phyloP scores from a whole-genome alignment of 1,140 invertebrate genomes.

The Dendrolimus kikuchii region DNA sequence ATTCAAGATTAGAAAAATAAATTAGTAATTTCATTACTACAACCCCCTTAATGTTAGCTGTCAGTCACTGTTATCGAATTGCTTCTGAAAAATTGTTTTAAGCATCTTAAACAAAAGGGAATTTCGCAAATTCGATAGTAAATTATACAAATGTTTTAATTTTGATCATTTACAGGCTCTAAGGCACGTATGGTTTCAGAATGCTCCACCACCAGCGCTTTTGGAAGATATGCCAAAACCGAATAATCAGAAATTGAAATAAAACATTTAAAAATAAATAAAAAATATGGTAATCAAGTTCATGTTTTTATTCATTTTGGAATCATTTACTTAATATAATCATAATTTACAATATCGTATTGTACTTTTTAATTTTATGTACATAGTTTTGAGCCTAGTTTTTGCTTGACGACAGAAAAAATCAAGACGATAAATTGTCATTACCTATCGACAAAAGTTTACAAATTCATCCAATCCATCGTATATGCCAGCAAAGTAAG shows the following conservation, averaged over 20 bases:
- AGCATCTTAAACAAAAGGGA: no score
- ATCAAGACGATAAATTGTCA: no score
- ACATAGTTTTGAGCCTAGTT: constrained; percentile 30
- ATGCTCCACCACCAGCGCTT: constrained; percentile 40
- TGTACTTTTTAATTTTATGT: constrained; percentile 42
- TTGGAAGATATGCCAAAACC: constrained; percentile 66
- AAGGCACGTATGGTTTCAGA: constrained; percentile 55
- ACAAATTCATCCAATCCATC: no score
- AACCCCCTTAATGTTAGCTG: no score
- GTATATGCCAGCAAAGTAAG: no score
- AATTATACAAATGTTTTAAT: background rate
- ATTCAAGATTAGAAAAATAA: no score
- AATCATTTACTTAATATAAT: background rate
- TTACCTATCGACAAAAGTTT: no score
- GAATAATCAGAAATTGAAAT: constrained; percentile 30
- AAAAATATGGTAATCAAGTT: constrained; percentile 16
- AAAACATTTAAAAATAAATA: constrained; percentile 19
- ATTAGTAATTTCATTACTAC: no score
- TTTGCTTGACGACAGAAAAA: no score
- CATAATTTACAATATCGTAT: constrained; percentile 28
- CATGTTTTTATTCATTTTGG: constrained; percentile 12
- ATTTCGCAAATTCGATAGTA: no score
- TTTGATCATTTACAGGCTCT: constrained; percentile 48
- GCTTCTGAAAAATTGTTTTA: no score
- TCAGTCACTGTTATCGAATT: no score